phyloP scores from a whole-genome alignment of 1,140 invertebrate species.

The Saccostrea glomerata region DNA sequence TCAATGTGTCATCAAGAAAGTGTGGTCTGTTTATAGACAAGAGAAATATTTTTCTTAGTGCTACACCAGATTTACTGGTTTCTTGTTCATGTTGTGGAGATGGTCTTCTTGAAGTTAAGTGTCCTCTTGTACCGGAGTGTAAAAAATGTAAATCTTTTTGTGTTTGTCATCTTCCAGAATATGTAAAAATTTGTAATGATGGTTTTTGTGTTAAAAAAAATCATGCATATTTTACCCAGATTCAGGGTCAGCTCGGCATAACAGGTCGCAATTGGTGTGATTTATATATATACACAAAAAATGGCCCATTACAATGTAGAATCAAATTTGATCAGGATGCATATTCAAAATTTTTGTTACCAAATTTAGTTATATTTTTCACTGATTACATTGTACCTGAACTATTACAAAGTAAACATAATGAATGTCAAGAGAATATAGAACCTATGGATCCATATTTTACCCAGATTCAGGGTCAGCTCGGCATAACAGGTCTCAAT shows the following conservation, averaged over 20 bases:
- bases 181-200: background rate
- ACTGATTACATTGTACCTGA: background rate
- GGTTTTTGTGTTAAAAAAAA: background rate
- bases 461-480: too few relatives aligned
- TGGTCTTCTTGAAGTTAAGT: background rate
- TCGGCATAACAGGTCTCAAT: too few relatives aligned
- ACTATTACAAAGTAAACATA: background rate
- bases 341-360: background rate
- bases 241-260: conserved; percentile 1
- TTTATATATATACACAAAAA: conserved; percentile 29
- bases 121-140: background rate
- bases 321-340: background rate
- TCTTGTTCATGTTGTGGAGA: conserved; percentile 15
- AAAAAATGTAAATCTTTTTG: background rate
- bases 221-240: conserved; percentile 21
- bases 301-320: background rate
- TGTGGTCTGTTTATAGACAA: too few relatives aligned
- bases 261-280: conserved; percentile 10
- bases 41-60: too few relatives aligned
- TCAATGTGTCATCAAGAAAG: too few relatives aligned
- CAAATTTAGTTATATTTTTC: background rate
- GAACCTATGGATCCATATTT: too few relatives aligned
- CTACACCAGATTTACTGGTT: background rate
- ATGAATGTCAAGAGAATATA: background rate
- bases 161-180: background rate